These are phyloP conservation scores for Heliornis fulica DNA, from an alignment of 2,113 vertebrate species.

Conservation along the genomic window DNA sequence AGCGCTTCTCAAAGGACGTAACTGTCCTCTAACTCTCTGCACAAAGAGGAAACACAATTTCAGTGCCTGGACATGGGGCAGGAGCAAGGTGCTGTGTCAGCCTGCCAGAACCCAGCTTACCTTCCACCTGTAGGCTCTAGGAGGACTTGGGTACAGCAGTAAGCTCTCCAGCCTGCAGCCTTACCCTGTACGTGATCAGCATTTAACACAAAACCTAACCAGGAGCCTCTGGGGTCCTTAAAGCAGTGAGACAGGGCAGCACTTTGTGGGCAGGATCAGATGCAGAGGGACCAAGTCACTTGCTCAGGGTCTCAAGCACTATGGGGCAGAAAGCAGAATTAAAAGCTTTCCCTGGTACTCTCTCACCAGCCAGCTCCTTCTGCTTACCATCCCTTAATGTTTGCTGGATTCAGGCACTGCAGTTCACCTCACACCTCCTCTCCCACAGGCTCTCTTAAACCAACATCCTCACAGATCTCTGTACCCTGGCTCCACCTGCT, in stretches of 20 bases:
- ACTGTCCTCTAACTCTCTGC: background rate
- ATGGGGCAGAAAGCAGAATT: background rate
- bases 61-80: background rate
- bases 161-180: background rate
- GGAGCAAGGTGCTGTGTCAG: background rate
- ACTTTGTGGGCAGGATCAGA: background rate
- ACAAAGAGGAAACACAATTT: background rate
- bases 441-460: background rate
- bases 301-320: background rate
- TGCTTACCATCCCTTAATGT: background rate
- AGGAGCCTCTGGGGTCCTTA: background rate
- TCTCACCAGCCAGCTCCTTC: background rate
- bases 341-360: background rate
- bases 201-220: background rate
- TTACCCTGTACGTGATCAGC: background rate
- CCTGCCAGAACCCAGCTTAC: background rate
- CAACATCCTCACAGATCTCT: background rate
- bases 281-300: background rate
- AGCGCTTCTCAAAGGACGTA: background rate
- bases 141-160: background rate
- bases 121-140: background rate
- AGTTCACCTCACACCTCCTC: background rate
- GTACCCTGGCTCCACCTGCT: slow-evolving; percentile 6
- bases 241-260: background rate
- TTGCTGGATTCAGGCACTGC: background rate